Percentiles rank a stretch among this genome's conserved stretches.
Conservation (phyloP, 2,888 invertebrate genomes). For the Tenthredo distinguenda region DNA sequence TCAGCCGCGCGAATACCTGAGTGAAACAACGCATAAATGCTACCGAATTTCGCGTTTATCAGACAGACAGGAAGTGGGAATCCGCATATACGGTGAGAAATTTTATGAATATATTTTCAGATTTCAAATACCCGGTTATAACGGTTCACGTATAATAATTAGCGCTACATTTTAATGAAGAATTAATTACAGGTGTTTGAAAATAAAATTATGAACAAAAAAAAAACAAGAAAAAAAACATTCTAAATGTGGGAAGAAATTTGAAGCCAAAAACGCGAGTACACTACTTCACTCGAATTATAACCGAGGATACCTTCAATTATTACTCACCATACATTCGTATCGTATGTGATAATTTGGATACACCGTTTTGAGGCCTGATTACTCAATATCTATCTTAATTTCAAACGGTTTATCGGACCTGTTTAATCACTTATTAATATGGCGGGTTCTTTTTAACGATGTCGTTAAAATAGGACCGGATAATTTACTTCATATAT, state of each 20-base stretch:
- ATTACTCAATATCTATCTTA: not conserved
- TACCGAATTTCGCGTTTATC: not conserved
- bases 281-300: too few relatives aligned
- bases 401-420: not conserved
- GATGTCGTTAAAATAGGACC: not conserved
- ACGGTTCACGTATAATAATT: not conserved
- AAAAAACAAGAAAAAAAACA: not conserved
- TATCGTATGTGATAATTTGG: not conserved
- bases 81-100: not conserved
- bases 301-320: too few relatives aligned
- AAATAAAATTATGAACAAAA: not conserved
- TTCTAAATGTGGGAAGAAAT: not conserved
- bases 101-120: not conserved
- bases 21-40: not conserved
- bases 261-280: not conserved
- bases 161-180: conserved; percentile 6
- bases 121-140: not conserved
- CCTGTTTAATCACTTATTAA: not conserved
- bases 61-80: not conserved
- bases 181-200: not conserved
- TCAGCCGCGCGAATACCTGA: not conserved
- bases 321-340: not conserved
- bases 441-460: not conserved
- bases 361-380: not conserved
- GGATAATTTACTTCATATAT: not conserved